A percentile compares a stretch with the other conserved stretches of the same genome.
phyloP scores from a whole-genome alignment of 53 echinoderm and acorn worm genomes.

The Henricia sp. region DNA sequence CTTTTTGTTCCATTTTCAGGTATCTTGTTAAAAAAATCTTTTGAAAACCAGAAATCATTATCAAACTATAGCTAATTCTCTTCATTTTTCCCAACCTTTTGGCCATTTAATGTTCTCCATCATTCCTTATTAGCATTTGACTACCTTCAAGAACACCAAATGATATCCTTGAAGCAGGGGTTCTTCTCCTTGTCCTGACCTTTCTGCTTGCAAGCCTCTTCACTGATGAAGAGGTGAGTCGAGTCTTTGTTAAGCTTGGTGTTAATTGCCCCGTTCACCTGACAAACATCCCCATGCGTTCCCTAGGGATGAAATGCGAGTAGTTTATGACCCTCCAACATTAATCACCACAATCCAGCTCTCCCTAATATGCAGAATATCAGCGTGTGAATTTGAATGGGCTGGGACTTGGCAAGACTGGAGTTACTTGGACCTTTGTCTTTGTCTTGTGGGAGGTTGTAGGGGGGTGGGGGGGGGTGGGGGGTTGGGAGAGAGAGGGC shows the following conservation, averaged over 20 bases:
- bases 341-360: conserved; percentile 38
- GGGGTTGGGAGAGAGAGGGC: no score
- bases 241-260: conserved; percentile 41
- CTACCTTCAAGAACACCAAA: no score
- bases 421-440: neutral
- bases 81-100: neutral
- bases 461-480: no score
- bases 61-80: neutral
- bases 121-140: no score
- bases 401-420: neutral
- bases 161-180: conserved; percentile 19
- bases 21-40: neutral
- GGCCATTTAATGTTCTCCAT: neutral
- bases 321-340: neutral
- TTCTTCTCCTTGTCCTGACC: neutral
- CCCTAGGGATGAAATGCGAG: conserved; percentile 39
- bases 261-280: conserved; percentile 51
- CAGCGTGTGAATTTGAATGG: conserved; percentile 22
- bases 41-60: neutral
- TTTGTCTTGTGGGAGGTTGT: neutral
- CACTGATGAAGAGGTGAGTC: conserved; percentile 4
- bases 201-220: conserved; percentile 14
- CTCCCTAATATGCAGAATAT: conserved; percentile 32
- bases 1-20: no score
- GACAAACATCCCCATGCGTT: neutral